Base-by-base conservation (phyloP, 2,888 invertebrate species). In the Apodemia mormo region DNA sequence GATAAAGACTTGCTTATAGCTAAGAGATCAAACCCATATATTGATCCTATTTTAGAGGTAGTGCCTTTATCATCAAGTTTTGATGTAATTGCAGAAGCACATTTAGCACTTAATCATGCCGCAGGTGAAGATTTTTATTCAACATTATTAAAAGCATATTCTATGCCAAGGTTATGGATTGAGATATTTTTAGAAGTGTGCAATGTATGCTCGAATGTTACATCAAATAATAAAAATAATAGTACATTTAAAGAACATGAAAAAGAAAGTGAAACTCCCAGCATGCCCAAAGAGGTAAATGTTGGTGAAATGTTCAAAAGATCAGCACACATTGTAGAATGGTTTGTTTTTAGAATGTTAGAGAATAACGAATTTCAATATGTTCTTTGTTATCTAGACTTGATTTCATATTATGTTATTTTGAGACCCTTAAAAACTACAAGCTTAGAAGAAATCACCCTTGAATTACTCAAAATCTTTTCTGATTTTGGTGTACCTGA, bases 401-500 rank as follows among this genome's bases (percentile, higher is more conserved):
- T 67, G 29, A 3, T 49, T 22, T 45, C 66, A 22, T 33, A 49
- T 10, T 67, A 67, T 30, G 2, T 52, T 10, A 22, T 67, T 33
- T 49, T 67, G 7, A 67, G 30, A 65, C 65, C 65, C 9, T 33
- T 65, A 33, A 52, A 30, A 37, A 52, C 33, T 7, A 30, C 6
- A 30, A 52, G 37, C 30, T 12, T 14, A 52, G 33, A 52, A 49
- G 54, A 54, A 54, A 33, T 33, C 2, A 37, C 67, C 2, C 33
- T 45, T 52, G 49, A 67, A 30, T 37, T 67, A 49, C 6, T 37
- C n/a, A 67, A 67, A 33, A 54, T 33, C 4, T 67, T 67, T 67
- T n/a, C 49, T 52, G 49, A 49, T 66, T 66, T 66, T 66, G 52
- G 52, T 14, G 14, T 52, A 52, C 67, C 67, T 12, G 33, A 67